Percentiles rank a stretch among this genome's conserved stretches.
phyloP scores from a whole-genome alignment of 2,113 vertebrate species.

The sheep (Ovis aries) region DNA sequence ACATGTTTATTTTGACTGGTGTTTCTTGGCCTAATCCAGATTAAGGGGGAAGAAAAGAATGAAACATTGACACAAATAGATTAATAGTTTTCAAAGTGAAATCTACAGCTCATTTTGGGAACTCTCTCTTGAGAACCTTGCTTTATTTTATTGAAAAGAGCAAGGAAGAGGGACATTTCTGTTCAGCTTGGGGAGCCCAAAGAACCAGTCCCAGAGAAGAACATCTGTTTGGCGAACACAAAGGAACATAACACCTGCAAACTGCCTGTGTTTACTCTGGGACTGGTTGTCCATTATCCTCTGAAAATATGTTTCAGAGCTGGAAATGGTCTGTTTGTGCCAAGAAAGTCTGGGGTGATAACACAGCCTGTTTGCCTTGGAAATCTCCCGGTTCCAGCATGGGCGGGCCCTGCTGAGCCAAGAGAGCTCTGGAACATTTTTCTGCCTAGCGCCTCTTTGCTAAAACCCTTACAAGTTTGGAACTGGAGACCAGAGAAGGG shows the following conservation, averaged over 20 bases:
- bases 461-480: conserved; percentile 20
- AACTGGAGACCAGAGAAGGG: conserved; percentile 1
- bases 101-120: conserved; percentile 65
- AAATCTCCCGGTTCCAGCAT: conserved; percentile 33
- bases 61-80: conserved; percentile 37
- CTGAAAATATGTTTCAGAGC: conserved; percentile 74
- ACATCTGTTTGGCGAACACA: conserved; percentile 83
- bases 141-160: conserved; percentile 62
- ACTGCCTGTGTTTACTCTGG: conserved; percentile 75
- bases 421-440: conserved; percentile 50
- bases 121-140: conserved; percentile 31
- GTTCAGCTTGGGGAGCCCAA: conserved; percentile 59
- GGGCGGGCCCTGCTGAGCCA: conserved; percentile 14
- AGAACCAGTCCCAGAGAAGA: conserved; percentile 63
- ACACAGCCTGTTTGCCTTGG: conserved; percentile 79
- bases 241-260: conserved; percentile 80
- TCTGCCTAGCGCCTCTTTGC: conserved; percentile 37
- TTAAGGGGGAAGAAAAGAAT: fast-evolving
- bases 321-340: conserved; percentile 69
- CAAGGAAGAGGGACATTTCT: conserved; percentile 65
- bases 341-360: conserved; percentile 78
- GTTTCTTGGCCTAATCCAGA: conserved; percentile 61
- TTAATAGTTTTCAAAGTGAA: conserved; percentile 75
- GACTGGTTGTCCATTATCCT: conserved; percentile 73
- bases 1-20: conserved; percentile 71